Evolutionary conservation across 2,888 invertebrate genomes (phyloP).

Genomic region (Adelognathus sp.): DNA sequence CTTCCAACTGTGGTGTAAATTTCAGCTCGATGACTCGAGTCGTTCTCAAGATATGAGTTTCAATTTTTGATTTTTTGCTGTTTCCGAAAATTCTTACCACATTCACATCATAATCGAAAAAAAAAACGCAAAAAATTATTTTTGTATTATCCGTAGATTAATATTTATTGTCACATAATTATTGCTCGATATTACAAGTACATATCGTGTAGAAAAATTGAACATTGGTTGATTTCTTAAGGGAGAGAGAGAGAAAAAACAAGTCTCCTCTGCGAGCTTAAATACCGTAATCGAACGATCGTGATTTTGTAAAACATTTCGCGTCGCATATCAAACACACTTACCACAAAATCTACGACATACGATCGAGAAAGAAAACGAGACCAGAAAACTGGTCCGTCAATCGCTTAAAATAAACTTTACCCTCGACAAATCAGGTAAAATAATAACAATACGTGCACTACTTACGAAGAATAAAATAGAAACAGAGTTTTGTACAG

Average conservation of each 20-base stretch:
- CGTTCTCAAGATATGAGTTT: no score
- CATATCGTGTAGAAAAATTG: constrained; percentile 45
- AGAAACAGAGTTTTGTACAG: constrained; percentile 6
- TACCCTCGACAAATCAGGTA: neutral
- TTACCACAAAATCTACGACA: neutral
- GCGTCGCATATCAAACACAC: neutral
- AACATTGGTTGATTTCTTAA: neutral
- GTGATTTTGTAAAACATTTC: constrained; percentile 2
- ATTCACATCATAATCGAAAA: no score
- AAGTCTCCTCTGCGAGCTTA: neutral
- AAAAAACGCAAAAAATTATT: neutral
- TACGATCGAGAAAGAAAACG: neutral
- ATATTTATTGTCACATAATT: constrained; percentile 69
- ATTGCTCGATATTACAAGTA: constrained; percentile 64
- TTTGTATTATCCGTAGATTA: constrained; percentile 16
- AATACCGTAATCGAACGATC: constrained; percentile 12
- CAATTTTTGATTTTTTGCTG: no score
- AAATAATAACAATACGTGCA: neutral
- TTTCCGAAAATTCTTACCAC: no score
- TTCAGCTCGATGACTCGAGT: no score
- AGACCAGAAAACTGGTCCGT: constrained; percentile 9
- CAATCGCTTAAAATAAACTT: constrained; percentile 9
- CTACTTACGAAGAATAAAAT: neutral
- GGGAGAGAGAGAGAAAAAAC: neutral
- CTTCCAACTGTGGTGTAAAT: no score